phyloP scores from a whole-genome alignment of 2,888 invertebrate species.

The Caenorhabditis angaria region DNA sequence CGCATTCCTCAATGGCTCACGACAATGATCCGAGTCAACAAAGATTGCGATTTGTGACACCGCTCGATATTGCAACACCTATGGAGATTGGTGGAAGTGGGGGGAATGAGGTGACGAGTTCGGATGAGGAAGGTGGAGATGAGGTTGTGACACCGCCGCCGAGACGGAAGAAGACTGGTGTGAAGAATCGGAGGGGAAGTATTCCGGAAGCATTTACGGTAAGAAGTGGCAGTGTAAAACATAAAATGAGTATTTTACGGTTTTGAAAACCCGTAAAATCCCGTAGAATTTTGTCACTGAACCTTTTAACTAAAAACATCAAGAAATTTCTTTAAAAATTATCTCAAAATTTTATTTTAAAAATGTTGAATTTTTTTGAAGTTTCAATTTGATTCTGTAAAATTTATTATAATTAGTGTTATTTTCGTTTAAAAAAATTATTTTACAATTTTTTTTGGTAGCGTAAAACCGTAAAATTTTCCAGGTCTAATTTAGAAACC shows the following conservation, averaged over 20 bases:
- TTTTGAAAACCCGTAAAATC: not conserved
- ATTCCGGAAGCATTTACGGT: conserved; percentile 58
- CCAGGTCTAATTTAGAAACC: no score
- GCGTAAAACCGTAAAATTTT: no score
- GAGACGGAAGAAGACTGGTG: conserved; percentile 41
- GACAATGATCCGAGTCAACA: not conserved
- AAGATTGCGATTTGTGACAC: no score
- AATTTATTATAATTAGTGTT: no score
- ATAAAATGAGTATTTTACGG: not conserved
- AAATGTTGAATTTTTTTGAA: not conserved
- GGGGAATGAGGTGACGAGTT: not conserved
- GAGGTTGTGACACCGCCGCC: conserved; percentile 32
- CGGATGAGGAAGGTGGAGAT: conserved; percentile 36
- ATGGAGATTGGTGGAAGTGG: not conserved
- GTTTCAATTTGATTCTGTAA: not conserved
- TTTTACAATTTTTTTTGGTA: no score
- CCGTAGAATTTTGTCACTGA: no score
- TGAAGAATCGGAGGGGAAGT: conserved; percentile 53
- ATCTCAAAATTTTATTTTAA: not conserved
- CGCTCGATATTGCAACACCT: no score
- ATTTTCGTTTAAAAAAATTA: no score
- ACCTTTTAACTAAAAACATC: no score
- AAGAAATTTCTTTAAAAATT: no score
- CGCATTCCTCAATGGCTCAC: conserved; percentile 23
- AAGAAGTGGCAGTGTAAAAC: not conserved